Evolutionary conservation across 2,888 invertebrate species (phyloP).

Genomic region (Nasonovia ribisnigri): DNA sequence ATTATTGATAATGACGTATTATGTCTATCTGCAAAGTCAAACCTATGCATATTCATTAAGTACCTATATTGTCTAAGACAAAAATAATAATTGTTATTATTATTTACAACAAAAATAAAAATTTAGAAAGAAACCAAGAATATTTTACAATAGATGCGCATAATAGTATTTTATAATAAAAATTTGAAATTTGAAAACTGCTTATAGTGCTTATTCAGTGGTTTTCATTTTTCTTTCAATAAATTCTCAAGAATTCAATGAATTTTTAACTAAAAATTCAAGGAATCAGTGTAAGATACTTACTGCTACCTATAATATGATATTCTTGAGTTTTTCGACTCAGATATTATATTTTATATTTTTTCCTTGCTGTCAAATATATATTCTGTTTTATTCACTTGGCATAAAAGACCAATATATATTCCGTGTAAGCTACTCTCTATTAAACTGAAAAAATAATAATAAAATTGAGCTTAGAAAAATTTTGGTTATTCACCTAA

Average conservation of each 20-base stretch:
- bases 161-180: not conserved
- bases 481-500: not conserved
- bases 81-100: not conserved
- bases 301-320: not conserved
- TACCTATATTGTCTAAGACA: not conserved
- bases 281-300: not conserved
- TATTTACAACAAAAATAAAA: not conserved
- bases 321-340: not conserved
- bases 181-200: not conserved
- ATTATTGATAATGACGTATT: not conserved
- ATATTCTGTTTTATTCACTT: not conserved
- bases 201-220: not conserved
- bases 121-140: not conserved
- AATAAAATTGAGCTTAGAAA: not conserved
- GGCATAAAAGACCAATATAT: not conserved
- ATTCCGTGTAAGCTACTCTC: not conserved
- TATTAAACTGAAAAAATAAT: not conserved
- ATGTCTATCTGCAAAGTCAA: not conserved
- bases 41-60: not conserved
- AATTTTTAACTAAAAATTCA: not conserved
- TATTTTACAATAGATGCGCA: not conserved
- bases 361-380: not conserved
- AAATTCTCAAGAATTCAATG: not conserved
- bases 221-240: not conserved
- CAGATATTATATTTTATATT: not conserved